A percentile compares a stretch with the other conserved stretches of the same genome.
These are phyloP conservation scores for Columbina picui DNA, from an alignment of 2,113 vertebrate species.

Conservation along the genomic window DNA sequence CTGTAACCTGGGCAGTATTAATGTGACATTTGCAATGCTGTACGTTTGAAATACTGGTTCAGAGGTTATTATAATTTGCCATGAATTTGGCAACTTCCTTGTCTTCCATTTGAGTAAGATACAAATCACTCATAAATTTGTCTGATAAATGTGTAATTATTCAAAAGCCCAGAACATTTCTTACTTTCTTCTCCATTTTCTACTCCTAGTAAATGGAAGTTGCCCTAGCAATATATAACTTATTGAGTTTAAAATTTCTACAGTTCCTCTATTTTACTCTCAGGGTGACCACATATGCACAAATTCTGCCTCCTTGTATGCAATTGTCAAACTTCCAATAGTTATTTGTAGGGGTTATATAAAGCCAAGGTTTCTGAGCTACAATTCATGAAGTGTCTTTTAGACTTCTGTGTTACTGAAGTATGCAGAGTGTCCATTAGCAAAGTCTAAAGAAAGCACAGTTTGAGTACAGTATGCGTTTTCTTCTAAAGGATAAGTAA, in stretches of 20 bases:
- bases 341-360: background rate
- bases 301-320: background rate
- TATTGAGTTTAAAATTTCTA: background rate
- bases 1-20: background rate
- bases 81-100: background rate
- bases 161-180: background rate
- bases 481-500: background rate
- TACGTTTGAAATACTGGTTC: background rate
- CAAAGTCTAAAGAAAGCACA: background rate
- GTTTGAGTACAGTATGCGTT: background rate
- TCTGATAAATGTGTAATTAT: background rate
- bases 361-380: background rate
- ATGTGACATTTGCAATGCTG: background rate
- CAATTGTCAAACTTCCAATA: background rate
- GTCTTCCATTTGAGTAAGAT: background rate
- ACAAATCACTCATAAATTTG: background rate
- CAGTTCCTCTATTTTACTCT: background rate
- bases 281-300: rapidly evolving
- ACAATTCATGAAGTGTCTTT: background rate
- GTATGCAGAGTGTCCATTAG: background rate
- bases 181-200: background rate
- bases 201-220: background rate
- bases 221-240: background rate
- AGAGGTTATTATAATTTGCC: background rate
- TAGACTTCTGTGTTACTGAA: background rate